Base-by-base conservation (phyloP, 2,888 invertebrate species). In the Microdon myrmicae region DNA sequence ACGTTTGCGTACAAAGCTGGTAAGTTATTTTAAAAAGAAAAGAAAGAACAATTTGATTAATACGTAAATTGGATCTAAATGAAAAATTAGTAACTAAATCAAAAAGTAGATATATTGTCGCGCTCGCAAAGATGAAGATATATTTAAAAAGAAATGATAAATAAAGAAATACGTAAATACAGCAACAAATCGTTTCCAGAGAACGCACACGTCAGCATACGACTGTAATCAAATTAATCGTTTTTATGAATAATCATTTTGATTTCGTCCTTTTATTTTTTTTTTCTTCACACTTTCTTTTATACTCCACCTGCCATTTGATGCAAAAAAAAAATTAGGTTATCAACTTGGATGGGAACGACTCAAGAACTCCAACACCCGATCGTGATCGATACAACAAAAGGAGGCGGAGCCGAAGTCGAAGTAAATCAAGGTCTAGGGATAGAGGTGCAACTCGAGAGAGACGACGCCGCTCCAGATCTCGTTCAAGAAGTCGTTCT, bases 311-410 rank as follows among this genome's bases (percentile, higher is more conserved):
- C 49, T 54, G 20, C 48, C 41, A 55, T 68, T 68, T 67, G 67
- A 68, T 69, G 56, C 53, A 35, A 61, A 68, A 44, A 53, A 59
- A 39, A 66, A 67, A 55, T 29, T 73, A 79, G 79, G 79, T 79
- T 68, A 80, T 80, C 72, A 80, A 79, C 71, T 77, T 85, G 73
- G 85, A 85, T 75, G 83, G 82, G 28, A 83, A 82, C 58, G 84
- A 84, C 73, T 85, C 84, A 2, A 72, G 83, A 72, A 74, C 78
- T 73, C 82, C 84, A 70, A 80, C 84, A 59, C 76, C 84, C 6
- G 83, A 83, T 43, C 75, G 79, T 34, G 83, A 83, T 35, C 75
- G 80, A 17, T 83, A 83, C 69, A 79, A 76, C 56, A 79, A 79
- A 26, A 74, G 81, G 29, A 75, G 82, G 17, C 75, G 76, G 43